Base-by-base conservation (phyloP, 2,113 vertebrate genomes). In the Gobiocypris rarus region DNA sequence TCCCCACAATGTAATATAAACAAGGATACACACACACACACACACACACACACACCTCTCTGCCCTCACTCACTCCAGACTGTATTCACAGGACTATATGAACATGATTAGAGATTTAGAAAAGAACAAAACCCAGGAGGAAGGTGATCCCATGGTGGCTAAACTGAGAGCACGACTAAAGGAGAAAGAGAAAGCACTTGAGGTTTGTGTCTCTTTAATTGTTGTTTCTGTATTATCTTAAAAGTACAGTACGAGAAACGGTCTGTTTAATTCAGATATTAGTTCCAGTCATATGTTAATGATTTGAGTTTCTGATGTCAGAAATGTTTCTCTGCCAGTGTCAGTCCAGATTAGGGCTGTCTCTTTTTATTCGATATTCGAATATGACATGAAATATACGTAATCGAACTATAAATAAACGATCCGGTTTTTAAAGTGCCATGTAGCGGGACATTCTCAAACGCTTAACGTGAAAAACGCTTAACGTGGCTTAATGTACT, bases 161-260 rank as follows among this genome's bases (percentile, higher is more conserved):
- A 95, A 94, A 87, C 90, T 95, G 52, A 91, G 94, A n/a, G 92
- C 93, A 61, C 90, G 93, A 54, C 90, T 95, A 61, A 94, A 92
- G 74, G 94, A 95, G 84, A 95, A 95, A 78, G 95, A 95, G 69
- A 91, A 88, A 50, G 94, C 93, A 52, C 85, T 95, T 61, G 94
- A 95, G 93, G 95, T 95, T 2, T 70, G 45, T 38, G 45, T 54
- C 59, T 6, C 9, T n/a, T 34, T 24, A 13, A 19, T 54, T 19
- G 19, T 19, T 54, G 2, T 54, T 71, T 83, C 45, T 34, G 38
- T 41, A 10, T 69, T 34, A 65, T 17, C 7, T 65, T 65, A 17
- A 65, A 65, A 13, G 28, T 31, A 31, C 61, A 31, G 26, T 17
- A 67, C 31, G 15, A 34, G 8, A 67, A 34, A 31, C 13, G 14